A percentile compares a stretch with the other conserved stretches of the same genome.
Evolutionary conservation across 2,113 vertebrate species (phyloP).

Genomic region (Nothocercus nigrocapillus): DNA sequence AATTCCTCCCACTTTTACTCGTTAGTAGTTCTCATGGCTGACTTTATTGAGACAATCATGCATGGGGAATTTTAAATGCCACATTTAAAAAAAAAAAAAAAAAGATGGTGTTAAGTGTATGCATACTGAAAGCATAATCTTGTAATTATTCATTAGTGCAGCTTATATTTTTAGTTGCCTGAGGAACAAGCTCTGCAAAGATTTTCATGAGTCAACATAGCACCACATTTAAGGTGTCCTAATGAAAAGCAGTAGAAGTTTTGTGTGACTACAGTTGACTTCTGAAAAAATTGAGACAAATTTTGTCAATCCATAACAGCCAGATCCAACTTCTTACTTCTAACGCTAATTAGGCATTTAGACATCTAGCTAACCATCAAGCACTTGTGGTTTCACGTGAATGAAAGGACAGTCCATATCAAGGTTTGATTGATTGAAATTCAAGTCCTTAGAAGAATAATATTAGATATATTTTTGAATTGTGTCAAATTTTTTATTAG

Average conservation of each 20-base stretch:
- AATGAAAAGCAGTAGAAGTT: not conserved
- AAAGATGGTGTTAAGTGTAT: not conserved
- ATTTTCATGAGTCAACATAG: accelerated
- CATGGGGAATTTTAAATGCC: not conserved
- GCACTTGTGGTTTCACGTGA: not conserved
- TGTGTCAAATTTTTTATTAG: not conserved
- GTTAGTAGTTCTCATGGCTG: not conserved
- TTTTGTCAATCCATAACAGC: not conserved
- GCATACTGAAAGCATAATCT: not conserved
- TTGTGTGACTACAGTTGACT: not conserved
- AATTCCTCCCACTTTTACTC: not conserved
- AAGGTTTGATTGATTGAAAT: not conserved
- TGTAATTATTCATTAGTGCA: not conserved
- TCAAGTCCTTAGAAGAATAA: not conserved
- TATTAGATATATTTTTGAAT: not conserved
- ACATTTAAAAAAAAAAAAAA: not conserved
- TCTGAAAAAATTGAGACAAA: not conserved
- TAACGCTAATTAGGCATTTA: not conserved
- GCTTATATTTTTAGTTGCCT: not conserved
- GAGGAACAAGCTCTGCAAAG: not conserved
- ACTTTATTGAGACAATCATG: not conserved
- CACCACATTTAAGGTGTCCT: not conserved
- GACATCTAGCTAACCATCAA: not conserved
- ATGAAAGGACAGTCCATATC: not conserved
- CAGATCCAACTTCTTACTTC: not conserved